Evolutionary conservation across 2,888 invertebrate species (phyloP).

Genomic region (Diarsia brunnea): DNA sequence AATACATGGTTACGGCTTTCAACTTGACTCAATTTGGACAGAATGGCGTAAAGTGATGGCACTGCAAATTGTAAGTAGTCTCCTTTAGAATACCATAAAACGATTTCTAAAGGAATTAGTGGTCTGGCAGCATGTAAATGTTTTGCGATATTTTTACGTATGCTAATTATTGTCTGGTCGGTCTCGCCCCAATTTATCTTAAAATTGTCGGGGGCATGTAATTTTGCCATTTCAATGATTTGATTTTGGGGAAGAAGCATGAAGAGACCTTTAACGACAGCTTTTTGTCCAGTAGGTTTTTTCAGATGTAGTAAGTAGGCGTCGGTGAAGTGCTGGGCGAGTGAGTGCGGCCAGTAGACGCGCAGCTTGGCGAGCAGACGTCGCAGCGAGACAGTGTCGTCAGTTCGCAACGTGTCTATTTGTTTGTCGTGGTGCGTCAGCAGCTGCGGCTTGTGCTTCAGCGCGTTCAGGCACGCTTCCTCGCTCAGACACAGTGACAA

Average conservation of each 20-base stretch:
- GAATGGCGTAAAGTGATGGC: conserved; percentile 79
- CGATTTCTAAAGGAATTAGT: conserved; percentile 70
- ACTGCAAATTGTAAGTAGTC: conserved; percentile 82
- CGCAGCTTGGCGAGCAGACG: conserved; percentile 76
- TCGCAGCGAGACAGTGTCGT: conserved; percentile 69
- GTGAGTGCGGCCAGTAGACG: conserved; percentile 78
- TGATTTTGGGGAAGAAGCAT: conserved; percentile 72
- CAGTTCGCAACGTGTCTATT: conserved; percentile 68
- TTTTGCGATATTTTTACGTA: conserved; percentile 79
- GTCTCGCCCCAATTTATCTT: conserved; percentile 80
- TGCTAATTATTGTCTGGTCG: conserved; percentile 72
- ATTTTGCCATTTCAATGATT: conserved; percentile 71
- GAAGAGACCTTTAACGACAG: conserved; percentile 74
- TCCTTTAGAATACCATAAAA: conserved; percentile 80
- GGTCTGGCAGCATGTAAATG: conserved; percentile 80
- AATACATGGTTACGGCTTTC: conserved; percentile 69
- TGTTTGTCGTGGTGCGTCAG: conserved; percentile 70
- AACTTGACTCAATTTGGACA: conserved; percentile 73
- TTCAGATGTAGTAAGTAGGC: conserved; percentile 70
- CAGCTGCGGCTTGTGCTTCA: conserved; percentile 80
- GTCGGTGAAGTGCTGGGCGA: conserved; percentile 73
- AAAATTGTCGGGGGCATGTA: conserved; percentile 74
- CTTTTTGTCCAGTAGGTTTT: conserved; percentile 71
- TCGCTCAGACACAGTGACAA: conserved; percentile 72
- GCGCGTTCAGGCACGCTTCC: conserved; percentile 77